A percentile compares a stretch with the other conserved stretches of the same genome.
Conservation (phyloP, 2,888 invertebrate genomes). For the Geotrupes spiniger region DNA sequence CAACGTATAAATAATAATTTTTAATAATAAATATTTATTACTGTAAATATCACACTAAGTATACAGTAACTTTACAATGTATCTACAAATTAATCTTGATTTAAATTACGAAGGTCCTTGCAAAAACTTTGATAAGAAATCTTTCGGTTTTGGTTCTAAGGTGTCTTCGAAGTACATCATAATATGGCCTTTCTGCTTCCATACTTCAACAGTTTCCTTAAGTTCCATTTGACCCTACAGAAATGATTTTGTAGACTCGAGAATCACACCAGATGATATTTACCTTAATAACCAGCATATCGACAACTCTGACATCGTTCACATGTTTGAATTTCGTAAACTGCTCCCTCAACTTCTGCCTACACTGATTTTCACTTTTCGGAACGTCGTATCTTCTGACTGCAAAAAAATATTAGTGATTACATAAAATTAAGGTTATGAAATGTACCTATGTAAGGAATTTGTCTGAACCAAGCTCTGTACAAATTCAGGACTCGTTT, state of each 20-base stretch:
- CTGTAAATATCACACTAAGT: too few species aligned
- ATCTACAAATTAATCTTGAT: too few species aligned
- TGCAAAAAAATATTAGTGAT: conserved; percentile 50
- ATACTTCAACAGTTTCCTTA: conserved; percentile 77
- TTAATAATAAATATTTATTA: too few species aligned
- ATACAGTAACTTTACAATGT: too few species aligned
- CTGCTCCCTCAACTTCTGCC: conserved; percentile 71
- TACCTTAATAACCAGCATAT: conserved; percentile 91
- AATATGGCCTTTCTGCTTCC: conserved; percentile 87
- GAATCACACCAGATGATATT: conserved; percentile 26
- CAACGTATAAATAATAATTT: too few species aligned
- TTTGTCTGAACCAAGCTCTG: conserved; percentile 91
- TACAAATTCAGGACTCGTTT: conserved; percentile 83
- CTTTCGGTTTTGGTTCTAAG: conserved; percentile 78
- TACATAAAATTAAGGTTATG: too few species aligned
- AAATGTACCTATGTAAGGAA: conserved; percentile 80
- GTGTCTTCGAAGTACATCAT: conserved; percentile 88
- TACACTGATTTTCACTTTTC: conserved; percentile 65
- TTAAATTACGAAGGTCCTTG: conserved; percentile 51
- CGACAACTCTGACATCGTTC: conserved; percentile 83
- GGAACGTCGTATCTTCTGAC: conserved; percentile 84
- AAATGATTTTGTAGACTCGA: conserved; percentile 16
- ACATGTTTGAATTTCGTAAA: conserved; percentile 76
- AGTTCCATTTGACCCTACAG: conserved; percentile 93
- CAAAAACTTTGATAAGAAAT: conserved; percentile 90